Evolutionary conservation across 2,888 invertebrate species (phyloP).

Genomic region (Calephelis perditalis): DNA sequence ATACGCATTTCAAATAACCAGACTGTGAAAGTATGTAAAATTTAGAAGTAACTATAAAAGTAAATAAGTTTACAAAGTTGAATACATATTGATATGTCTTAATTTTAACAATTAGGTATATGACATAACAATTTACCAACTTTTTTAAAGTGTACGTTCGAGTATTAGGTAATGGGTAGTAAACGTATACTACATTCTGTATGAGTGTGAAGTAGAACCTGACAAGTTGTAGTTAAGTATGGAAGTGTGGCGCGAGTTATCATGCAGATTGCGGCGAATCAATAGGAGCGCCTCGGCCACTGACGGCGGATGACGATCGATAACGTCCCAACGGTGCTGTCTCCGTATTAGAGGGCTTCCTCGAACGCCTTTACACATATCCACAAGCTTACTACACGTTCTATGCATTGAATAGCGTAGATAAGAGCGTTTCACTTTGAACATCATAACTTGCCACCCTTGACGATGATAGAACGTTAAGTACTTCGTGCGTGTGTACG

Average conservation of each 20-base stretch:
- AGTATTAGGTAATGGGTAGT: not conserved
- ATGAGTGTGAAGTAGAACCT: conserved; percentile 21
- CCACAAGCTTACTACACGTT: conserved; percentile 55
- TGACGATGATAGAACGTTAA: conserved; percentile 13
- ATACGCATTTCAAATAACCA: too few relatives aligned
- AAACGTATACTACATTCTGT: too few relatives aligned
- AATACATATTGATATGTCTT: too few relatives aligned
- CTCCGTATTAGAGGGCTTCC: conserved; percentile 77
- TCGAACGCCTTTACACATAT: conserved; percentile 74
- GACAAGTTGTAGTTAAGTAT: conserved; percentile 34
- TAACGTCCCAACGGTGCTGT: conserved; percentile 74
- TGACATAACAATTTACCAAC: too few relatives aligned
- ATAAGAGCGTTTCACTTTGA: conserved; percentile 11
- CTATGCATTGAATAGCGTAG: conserved; percentile 25
- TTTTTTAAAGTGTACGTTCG: not conserved
- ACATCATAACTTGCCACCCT: conserved; percentile 17
- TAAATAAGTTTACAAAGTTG: too few relatives aligned
- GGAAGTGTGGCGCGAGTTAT: conserved; percentile 71
- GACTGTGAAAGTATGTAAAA: too few relatives aligned
- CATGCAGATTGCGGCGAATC: conserved; percentile 78
- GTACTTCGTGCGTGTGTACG: not conserved
- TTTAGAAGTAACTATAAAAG: too few relatives aligned
- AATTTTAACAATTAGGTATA: too few relatives aligned
- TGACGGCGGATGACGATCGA: conserved; percentile 77
- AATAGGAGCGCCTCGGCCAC: conserved; percentile 73